These are phyloP conservation scores for Galerucella calmariensis DNA, from an alignment of 2,888 invertebrate species.

Conservation along the genomic window DNA sequence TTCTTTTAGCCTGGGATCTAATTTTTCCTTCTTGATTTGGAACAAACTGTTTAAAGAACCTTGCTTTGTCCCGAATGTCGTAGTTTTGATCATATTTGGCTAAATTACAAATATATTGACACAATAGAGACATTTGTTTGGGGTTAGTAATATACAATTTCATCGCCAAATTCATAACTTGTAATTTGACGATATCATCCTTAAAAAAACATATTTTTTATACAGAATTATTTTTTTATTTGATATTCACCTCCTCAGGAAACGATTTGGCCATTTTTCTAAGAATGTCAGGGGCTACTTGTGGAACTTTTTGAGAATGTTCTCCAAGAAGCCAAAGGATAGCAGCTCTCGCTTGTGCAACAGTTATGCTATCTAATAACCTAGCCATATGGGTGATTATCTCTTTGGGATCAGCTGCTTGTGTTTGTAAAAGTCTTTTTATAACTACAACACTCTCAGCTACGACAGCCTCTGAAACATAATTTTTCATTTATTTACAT, in stretches of 20 bases:
- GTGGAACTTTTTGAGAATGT: constrained; percentile 85
- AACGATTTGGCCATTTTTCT: constrained; percentile 90
- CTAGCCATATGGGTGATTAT: constrained; percentile 90
- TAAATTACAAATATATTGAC: constrained; percentile 92
- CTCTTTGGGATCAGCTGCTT: constrained; percentile 85
- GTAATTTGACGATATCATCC: constrained; percentile 96
- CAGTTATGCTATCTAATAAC: constrained; percentile 83
- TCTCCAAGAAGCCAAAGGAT: constrained; percentile 95
- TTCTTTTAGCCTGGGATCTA: constrained; percentile 76
- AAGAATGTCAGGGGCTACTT: constrained; percentile 89
- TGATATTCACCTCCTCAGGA: constrained; percentile 74
- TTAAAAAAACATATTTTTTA: constrained; percentile 60
- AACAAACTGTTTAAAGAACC: constrained; percentile 86
- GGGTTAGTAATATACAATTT: constrained; percentile 92
- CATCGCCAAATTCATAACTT: constrained; percentile 93
- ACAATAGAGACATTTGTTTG: constrained; percentile 85
- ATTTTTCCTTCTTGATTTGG: constrained; percentile 68
- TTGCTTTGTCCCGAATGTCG: constrained; percentile 94
- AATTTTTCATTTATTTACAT: background rate
- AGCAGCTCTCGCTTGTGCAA: constrained; percentile 88
- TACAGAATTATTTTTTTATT: background rate
- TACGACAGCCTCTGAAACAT: constrained; percentile 83
- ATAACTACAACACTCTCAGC: constrained; percentile 93
- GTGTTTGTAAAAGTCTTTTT: constrained; percentile 80
- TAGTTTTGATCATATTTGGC: constrained; percentile 98